phyloP scores from a whole-genome alignment of 2,888 invertebrate genomes.

The Xanthia togata region DNA sequence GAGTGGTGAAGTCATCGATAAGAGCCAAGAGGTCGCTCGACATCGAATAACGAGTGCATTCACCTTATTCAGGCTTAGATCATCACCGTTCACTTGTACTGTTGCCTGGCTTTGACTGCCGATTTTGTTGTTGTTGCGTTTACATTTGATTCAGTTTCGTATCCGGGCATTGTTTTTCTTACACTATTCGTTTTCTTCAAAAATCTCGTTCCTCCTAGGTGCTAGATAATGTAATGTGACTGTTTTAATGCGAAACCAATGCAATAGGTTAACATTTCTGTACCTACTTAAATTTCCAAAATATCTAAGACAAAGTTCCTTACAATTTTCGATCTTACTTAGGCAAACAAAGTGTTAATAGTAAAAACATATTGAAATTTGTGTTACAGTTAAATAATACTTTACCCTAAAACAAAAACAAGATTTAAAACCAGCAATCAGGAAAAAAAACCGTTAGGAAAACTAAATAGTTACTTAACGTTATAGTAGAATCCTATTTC shows the following conservation, averaged over 20 bases:
- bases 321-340: too few relatives aligned
- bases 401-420: not conserved
- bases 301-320: too few relatives aligned
- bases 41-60: constrained; percentile 65
- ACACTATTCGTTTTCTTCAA: not conserved
- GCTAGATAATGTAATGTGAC: too few relatives aligned
- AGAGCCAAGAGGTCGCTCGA: constrained; percentile 54
- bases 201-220: not conserved
- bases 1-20: constrained; percentile 65
- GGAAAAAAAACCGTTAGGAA: not conserved
- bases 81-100: constrained; percentile 61
- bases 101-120: constrained; percentile 27
- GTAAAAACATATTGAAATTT: too few relatives aligned
- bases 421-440: not conserved
- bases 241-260: too few relatives aligned
- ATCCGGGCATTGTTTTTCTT: not conserved
- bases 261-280: too few relatives aligned
- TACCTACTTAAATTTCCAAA: too few relatives aligned
- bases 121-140: constrained; percentile 16
- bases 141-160: not conserved
- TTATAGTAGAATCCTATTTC: constrained; percentile 22
- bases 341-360: too few relatives aligned
- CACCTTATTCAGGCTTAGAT: constrained; percentile 69
- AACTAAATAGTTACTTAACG: not conserved
- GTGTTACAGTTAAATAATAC: too few relatives aligned